A percentile compares a stretch with the other conserved stretches of the same genome.
Evolutionary conservation across 2,888 invertebrate species (phyloP).

Genomic region (Panorpa germanica): DNA sequence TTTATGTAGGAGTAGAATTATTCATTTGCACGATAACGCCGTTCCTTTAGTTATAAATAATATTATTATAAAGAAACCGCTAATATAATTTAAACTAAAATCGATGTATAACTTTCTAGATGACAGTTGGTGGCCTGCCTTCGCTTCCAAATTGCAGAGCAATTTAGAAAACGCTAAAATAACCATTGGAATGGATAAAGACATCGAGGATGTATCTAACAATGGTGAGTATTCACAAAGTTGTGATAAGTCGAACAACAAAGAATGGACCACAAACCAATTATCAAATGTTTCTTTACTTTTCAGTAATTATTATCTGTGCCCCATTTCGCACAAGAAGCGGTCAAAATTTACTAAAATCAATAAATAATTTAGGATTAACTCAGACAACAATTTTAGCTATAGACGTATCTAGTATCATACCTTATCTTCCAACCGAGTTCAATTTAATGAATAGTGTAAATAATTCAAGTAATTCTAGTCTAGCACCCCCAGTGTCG

Average conservation of each 20-base stretch:
- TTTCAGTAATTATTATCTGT: conserved; percentile 29
- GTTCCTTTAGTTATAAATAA: too few species aligned
- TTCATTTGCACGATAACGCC: too few species aligned
- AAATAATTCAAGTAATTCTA: too few species aligned
- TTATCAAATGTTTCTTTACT: conserved; percentile 12
- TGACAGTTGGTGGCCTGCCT: conserved; percentile 31
- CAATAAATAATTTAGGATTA: conserved; percentile 24
- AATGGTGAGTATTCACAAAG: conserved; percentile 5
- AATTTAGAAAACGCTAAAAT: conserved; percentile 28
- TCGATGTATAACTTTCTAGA: conserved; percentile 20
- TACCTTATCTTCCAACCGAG: conserved; percentile 19
- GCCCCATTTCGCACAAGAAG: conserved; percentile 25
- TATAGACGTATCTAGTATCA: conserved; percentile 24
- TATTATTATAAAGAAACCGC: conserved; percentile 1
- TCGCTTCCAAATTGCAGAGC: conserved; percentile 28
- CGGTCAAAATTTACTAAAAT: conserved; percentile 22
- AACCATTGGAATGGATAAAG: too few species aligned
- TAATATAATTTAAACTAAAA: conserved; percentile 3
- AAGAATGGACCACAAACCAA: conserved; percentile 3
- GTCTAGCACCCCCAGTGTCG: too few species aligned
- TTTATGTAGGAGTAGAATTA: too few species aligned
- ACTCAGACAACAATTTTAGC: conserved; percentile 24
- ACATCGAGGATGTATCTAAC: background rate
- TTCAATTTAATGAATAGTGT: too few species aligned
- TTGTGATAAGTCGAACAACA: conserved; percentile 2